phyloP scores from a whole-genome alignment of 2,888 invertebrate species.

The Seladonia tumulorum region DNA sequence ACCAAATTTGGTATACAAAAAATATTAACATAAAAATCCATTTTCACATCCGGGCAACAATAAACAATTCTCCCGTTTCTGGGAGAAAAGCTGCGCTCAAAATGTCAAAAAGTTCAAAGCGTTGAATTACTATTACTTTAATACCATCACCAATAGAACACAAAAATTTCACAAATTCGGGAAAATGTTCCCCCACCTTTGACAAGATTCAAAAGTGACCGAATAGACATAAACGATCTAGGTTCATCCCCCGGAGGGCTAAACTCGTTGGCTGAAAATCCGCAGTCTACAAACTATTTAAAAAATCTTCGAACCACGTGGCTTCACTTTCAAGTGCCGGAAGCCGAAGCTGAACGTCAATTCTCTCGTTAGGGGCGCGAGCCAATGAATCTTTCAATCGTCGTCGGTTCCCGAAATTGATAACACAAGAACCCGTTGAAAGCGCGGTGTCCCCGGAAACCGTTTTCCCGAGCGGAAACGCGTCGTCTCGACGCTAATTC shows the following conservation, averaged over 20 bases:
- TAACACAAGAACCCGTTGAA: conserved; percentile 18
- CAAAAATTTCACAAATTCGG: too few species aligned
- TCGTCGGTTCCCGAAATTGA: background rate
- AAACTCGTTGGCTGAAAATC: too few species aligned
- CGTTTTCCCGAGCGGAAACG: background rate
- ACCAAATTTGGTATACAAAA: background rate
- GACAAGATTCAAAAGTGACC: background rate
- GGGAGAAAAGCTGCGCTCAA: background rate
- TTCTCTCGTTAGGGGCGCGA: background rate
- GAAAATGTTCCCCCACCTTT: background rate
- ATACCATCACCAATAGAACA: too few species aligned
- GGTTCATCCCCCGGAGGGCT: too few species aligned
- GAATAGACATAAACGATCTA: too few species aligned
- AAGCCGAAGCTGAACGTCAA: background rate
- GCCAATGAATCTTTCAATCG: conserved; percentile 2
- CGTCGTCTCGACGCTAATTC: conserved; percentile 24
- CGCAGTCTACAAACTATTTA: background rate
- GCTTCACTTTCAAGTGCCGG: background rate
- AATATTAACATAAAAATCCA: background rate
- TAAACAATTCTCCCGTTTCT: background rate
- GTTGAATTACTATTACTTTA: too few species aligned
- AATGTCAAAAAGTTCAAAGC: background rate
- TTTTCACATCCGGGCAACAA: background rate
- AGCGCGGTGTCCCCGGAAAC: background rate
- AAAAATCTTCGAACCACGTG: background rate